Conservation (phyloP, 2,113 vertebrate genomes). For the Geococcyx californianus region DNA sequence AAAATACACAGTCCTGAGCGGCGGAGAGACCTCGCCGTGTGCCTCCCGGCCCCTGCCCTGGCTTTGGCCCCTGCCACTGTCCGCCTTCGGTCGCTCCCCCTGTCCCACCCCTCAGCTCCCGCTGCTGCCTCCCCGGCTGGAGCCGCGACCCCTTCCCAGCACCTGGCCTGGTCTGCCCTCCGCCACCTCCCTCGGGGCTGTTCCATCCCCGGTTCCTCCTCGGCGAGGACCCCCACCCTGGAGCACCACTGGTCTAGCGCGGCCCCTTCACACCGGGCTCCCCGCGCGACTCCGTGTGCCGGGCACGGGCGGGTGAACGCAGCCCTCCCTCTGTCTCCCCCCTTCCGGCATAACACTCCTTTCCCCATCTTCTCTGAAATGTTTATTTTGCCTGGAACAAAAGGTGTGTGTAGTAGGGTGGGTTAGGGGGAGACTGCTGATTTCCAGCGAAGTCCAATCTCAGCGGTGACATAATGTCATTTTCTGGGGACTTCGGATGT, state of each 20-base stretch:
- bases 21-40: constrained; percentile 54
- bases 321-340: not conserved
- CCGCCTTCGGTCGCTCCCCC: too few relatives aligned
- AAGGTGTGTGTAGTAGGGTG: not conserved
- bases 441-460: not conserved
- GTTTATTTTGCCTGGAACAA: constrained; percentile 38
- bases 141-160: not conserved
- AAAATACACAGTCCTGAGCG: constrained; percentile 45
- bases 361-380: not conserved
- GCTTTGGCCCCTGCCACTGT: not conserved
- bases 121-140: not conserved
- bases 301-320: rapidly evolving
- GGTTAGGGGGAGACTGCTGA: not conserved
- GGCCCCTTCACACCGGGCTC: not conserved
- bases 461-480: not conserved
- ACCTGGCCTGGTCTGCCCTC: not conserved
- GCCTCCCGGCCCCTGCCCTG: not conserved
- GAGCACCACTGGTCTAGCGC: not conserved
- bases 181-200: not conserved
- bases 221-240: not conserved
- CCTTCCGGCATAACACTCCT: not conserved
- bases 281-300: too few relatives aligned
- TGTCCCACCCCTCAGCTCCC: not conserved
- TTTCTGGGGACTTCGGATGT: not conserved
- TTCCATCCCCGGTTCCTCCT: not conserved